phyloP scores from a whole-genome alignment of 23 tunicate genomes.

The Styela clava region DNA sequence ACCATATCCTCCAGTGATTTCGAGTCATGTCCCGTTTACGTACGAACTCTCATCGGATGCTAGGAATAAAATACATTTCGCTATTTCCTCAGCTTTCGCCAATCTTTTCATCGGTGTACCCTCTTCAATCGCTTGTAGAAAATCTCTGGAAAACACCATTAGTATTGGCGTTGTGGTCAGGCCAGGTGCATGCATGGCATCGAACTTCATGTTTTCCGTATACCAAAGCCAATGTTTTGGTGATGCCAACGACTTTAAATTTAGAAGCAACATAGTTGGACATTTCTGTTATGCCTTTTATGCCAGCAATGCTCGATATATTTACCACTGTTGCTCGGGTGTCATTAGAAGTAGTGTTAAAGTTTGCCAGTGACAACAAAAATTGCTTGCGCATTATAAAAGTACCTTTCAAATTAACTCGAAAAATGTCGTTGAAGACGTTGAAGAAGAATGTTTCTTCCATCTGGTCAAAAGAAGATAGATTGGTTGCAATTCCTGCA shows the following conservation, averaged over 20 bases:
- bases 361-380: not conserved
- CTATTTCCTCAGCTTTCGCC: not conserved
- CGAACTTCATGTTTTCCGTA: slow-evolving; percentile 33
- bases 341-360: not conserved
- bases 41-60: slow-evolving; percentile 10
- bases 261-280: slow-evolving; percentile 67
- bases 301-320: slow-evolving; percentile 63
- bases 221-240: slow-evolving; percentile 68
- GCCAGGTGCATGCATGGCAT: slow-evolving; percentile 63
- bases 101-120: not conserved
- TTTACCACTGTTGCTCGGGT: slow-evolving; percentile 32
- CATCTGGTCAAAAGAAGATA: too few relatives aligned
- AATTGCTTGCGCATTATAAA: slow-evolving; percentile 65
- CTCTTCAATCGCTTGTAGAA: not conserved
- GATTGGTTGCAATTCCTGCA: slow-evolving; percentile 51
- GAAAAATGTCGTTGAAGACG: slow-evolving; percentile 1
- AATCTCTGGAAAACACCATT: not conserved
- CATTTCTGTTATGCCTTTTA: not conserved
- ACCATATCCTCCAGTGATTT: slow-evolving; percentile 8
- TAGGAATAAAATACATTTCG: not conserved
- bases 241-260: slow-evolving; percentile 71
- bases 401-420: slow-evolving; percentile 24
- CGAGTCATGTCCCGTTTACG: slow-evolving; percentile 1
- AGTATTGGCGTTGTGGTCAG: slow-evolving; percentile 43
- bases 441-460: too few relatives aligned